Conservation (phyloP, 2,113 vertebrate species). For the Xiphophorus maculatus region DNA sequence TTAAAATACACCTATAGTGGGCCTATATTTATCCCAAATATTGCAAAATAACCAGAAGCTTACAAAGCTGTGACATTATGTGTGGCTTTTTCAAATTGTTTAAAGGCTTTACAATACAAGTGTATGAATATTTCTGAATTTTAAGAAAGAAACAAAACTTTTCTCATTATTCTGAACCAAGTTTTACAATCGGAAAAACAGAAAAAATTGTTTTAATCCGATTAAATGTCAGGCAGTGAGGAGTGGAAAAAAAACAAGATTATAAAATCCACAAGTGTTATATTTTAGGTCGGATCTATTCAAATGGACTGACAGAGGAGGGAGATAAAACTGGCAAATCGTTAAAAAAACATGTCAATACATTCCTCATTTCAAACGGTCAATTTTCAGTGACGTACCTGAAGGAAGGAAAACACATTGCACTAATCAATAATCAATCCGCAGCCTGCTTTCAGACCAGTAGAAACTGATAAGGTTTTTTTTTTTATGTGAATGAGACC, state of each 20-base stretch:
- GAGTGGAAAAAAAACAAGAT: background rate
- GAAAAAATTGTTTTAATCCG: background rate
- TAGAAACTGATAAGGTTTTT: slow-evolving; percentile 49
- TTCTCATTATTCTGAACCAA: background rate
- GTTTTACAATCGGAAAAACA: background rate
- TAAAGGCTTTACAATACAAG: background rate
- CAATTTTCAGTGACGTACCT: slow-evolving; percentile 61
- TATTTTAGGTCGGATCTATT: slow-evolving; percentile 28
- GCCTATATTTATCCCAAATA: background rate
- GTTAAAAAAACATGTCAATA: slow-evolving; percentile 67
- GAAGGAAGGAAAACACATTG: slow-evolving; percentile 66
- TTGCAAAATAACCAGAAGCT: background rate
- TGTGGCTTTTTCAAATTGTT: background rate
- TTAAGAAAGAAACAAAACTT: background rate
- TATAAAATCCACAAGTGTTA: slow-evolving; percentile 39
- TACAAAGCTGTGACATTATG: background rate
- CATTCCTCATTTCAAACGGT: slow-evolving; percentile 65
- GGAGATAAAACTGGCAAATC: slow-evolving; percentile 51
- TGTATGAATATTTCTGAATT: background rate
- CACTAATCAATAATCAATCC: slow-evolving; percentile 74
- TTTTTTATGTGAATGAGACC: slow-evolving; percentile 55
- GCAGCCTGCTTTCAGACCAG: slow-evolving; percentile 52
- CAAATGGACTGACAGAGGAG: slow-evolving; percentile 24
- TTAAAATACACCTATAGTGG: background rate
- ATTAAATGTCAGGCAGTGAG: background rate